Conservation (phyloP, 2,888 invertebrate species). For the Helobdella robusta region DNA sequence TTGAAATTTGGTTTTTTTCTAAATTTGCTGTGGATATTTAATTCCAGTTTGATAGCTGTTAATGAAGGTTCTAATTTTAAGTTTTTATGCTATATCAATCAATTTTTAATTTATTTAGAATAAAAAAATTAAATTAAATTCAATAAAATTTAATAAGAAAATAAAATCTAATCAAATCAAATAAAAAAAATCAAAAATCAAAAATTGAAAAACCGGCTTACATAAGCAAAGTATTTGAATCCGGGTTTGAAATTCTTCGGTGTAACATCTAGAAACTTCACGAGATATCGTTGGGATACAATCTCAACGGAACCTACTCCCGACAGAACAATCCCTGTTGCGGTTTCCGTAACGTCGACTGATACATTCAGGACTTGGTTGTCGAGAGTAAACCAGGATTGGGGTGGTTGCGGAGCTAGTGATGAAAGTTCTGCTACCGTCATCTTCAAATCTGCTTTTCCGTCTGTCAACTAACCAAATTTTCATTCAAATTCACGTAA, state of each 20-base stretch:
- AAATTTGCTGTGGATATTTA: neutral
- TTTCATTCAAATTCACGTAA: neutral
- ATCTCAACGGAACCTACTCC: neutral
- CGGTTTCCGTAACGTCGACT: slow-evolving; percentile 22
- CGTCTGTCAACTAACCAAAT: slow-evolving; percentile 18
- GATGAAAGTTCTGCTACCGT: slow-evolving; percentile 2
- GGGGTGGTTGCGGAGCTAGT: too few relatives aligned
- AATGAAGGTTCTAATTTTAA: too few relatives aligned
- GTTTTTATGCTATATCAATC: neutral
- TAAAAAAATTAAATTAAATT: neutral
- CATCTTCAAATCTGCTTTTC: slow-evolving; percentile 17
- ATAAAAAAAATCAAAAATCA: neutral
- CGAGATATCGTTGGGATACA: neutral
- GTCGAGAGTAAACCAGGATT: neutral
- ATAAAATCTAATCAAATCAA: neutral
- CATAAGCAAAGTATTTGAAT: slow-evolving; percentile 9
- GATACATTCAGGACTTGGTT: slow-evolving; percentile 1
- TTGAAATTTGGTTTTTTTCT: neutral
- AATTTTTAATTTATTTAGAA: neutral
- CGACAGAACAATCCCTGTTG: slow-evolving; percentile 13
- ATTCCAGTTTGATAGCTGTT: neutral
- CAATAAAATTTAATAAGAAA: neutral
- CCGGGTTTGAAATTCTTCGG: slow-evolving; percentile 3
- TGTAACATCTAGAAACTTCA: neutral
- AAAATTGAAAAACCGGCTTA: neutral